Evolutionary conservation across 2,888 invertebrate genomes (phyloP).

Genomic region (Nemapogon koenigi): DNA sequence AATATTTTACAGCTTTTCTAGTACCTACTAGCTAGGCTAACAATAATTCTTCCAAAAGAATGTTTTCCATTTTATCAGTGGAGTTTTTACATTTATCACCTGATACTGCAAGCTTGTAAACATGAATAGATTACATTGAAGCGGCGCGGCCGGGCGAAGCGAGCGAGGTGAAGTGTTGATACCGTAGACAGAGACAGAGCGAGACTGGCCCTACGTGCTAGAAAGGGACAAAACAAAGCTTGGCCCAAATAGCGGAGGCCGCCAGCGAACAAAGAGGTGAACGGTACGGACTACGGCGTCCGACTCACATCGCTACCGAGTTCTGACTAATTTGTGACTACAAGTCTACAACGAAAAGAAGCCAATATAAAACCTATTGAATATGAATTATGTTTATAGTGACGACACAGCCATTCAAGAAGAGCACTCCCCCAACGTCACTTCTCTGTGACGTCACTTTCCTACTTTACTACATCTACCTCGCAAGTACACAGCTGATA

Average conservation of each 20-base stretch:
- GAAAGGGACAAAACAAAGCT: slow-evolving; percentile 21
- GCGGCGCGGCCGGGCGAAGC: not conserved
- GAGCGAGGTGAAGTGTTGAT: not conserved
- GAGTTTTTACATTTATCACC: slow-evolving; percentile 30
- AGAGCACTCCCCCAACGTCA: too few relatives aligned
- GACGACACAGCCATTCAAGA: slow-evolving; percentile 55
- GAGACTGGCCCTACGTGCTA: not conserved
- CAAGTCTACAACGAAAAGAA: slow-evolving; percentile 52
- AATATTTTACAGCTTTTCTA: too few relatives aligned
- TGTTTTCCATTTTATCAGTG: too few relatives aligned
- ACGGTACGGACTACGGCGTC: slow-evolving; percentile 40
- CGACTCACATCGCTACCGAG: slow-evolving; percentile 61
- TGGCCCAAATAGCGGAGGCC: slow-evolving; percentile 47
- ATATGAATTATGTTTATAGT: slow-evolving; percentile 16
- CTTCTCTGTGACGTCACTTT: too few relatives aligned
- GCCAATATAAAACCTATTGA: slow-evolving; percentile 28
- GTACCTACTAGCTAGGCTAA: too few relatives aligned
- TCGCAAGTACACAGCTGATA: too few relatives aligned
- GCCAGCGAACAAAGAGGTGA: slow-evolving; percentile 34
- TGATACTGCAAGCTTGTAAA: slow-evolving; percentile 15
- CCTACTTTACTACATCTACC: too few relatives aligned
- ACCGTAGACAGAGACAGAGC: slow-evolving; percentile 3
- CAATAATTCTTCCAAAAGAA: too few relatives aligned
- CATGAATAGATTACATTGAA: not conserved
- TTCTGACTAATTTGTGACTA: slow-evolving; percentile 50